Conservation (phyloP, 1,140 invertebrate genomes). For the Aphelenchoides fujianensis region DNA sequence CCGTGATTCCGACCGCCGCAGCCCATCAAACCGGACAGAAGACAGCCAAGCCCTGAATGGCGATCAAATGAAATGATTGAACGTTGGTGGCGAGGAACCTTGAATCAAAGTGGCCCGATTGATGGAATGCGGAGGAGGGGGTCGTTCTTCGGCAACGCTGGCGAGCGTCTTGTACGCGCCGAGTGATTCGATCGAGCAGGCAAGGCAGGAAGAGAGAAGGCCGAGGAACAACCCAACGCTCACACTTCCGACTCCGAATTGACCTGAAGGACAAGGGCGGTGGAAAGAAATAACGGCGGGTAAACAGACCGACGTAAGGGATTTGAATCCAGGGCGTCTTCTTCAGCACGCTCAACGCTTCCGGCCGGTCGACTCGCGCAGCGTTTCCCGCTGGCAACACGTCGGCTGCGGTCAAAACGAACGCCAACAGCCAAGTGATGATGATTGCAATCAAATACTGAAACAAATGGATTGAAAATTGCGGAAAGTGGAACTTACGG, state of each 20-base stretch:
- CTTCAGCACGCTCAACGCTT: constrained; percentile 18
- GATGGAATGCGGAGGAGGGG: constrained; percentile 56
- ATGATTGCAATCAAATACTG: constrained; percentile 36
- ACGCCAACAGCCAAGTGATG: constrained; percentile 29
- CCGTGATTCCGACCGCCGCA: constrained; percentile 27
- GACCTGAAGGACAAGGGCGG: constrained; percentile 42
- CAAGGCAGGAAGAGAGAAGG: constrained; percentile 55
- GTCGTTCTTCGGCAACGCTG: constrained; percentile 42
- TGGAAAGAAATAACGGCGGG: background rate
- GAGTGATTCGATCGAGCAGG: constrained; percentile 62
- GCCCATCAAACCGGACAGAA: constrained; percentile 14
- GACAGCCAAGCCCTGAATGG: no score
- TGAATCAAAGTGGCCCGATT: constrained; percentile 61
- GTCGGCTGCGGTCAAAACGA: constrained; percentile 27
- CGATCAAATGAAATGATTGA: no score
- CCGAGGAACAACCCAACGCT: constrained; percentile 57
- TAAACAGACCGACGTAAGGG: constrained; percentile 29
- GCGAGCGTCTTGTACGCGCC: constrained; percentile 62
- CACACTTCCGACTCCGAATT: constrained; percentile 60
- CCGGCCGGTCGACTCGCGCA: constrained; percentile 32
- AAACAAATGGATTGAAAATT: constrained; percentile 19
- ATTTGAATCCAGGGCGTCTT: constrained; percentile 38
- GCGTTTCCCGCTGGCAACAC: constrained; percentile 20
- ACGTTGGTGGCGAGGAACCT: no score
- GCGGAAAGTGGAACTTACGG: constrained; percentile 62